Evolutionary conservation across 2,797 vertebrate genomes (phyloP), one percentile per base, ranked within the genome.

Genomic region (Neomorphus geoffroyi): DNA sequence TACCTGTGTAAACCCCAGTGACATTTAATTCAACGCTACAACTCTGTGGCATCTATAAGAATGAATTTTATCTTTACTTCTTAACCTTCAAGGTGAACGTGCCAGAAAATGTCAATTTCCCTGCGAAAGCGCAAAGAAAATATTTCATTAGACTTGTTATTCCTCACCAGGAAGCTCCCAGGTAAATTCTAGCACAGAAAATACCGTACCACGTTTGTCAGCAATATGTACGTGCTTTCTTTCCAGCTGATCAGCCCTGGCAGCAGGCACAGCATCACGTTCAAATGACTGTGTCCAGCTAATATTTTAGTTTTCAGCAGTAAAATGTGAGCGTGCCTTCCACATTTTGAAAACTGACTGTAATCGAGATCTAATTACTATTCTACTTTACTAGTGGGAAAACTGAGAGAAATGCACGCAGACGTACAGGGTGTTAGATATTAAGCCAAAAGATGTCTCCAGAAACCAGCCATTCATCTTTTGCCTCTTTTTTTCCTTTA

Each of bases 371-470:
- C 89, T 92, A 93, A 96, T 93, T 88, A 96, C 80, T 24, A 96
- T 93, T 90, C 85, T 75, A 66, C 95, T 95, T 95, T 94, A 86
- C 90, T 88, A 67, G 80, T 84, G 90, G 90, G 92, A 96, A 90
- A 95, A 82, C 39, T 0, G 66, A 90, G 82, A 61, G 90, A 67
- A 93, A 91, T 61, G 62, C 92, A 79, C 91, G 15, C 78, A 93
- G 91, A 53, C 80, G 64, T 48, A 43, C 65, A 2, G 7, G 56
- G 77, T 77, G 70, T 92, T 72, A 95, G 94, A 95, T 90, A 91
- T 88, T 86, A 92, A 92, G 87, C 91, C 94, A 95, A 96, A 96
- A 96, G 89, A 93, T 84, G 87, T 92, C 93, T 95, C 92, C 80
- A 95, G 87, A 96, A 96, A 88, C 89, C 92, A 91, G 57, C 51